Base-by-base conservation (phyloP, 2,113 vertebrate genomes). In the Rhea americana region DNA sequence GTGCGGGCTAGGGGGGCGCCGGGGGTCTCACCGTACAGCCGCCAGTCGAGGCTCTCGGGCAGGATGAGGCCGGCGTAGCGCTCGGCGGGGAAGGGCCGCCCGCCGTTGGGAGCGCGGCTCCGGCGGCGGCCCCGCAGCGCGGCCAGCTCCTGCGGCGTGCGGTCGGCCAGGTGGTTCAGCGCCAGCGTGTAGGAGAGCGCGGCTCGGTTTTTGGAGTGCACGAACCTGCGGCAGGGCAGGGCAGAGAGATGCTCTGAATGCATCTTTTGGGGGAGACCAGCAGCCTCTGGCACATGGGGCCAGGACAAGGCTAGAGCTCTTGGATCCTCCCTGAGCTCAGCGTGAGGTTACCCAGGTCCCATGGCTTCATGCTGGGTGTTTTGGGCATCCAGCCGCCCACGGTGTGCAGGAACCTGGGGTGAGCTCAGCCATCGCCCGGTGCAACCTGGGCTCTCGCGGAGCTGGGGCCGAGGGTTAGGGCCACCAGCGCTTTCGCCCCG, bases 41-140 rank as follows among this genome's bases (percentile, higher is more conserved):
- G 97, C 98, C 98, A 98, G 96, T 98, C 98, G 0, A 98, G 63
- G 25, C 97, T 98, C 48, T 98, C 97, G 0, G 98, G 98, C 19
- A 97, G 96, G 65, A 94, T 50, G 78, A 98, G 90, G 12, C 94
- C 90, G 2, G 84, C 1, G 11, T 96, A 98, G 24, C 90, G 35
- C 39, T 96, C 32, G 1, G 58, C 20, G 26, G 96, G 96, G 95
- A 99, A 98, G 7, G 97, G 93, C 11, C 92, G 96, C 24, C 98
- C 98, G 32, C 87, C 91, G 92, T 98, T 98, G 55, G 93, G 93
- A 3, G 87, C 95, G 67, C 97, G 98, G 37, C 92, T 82, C 6
- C 9, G 78, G 74, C 93, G 96, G 7, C 93, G 85, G 25, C 98
- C 98, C 71, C 96, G 97, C 93, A 97, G 95, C 32, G 89, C 65